Evolutionary conservation across 2,797 vertebrate species (phyloP).

Genomic region (Ctenopoma kingsleyae): DNA sequence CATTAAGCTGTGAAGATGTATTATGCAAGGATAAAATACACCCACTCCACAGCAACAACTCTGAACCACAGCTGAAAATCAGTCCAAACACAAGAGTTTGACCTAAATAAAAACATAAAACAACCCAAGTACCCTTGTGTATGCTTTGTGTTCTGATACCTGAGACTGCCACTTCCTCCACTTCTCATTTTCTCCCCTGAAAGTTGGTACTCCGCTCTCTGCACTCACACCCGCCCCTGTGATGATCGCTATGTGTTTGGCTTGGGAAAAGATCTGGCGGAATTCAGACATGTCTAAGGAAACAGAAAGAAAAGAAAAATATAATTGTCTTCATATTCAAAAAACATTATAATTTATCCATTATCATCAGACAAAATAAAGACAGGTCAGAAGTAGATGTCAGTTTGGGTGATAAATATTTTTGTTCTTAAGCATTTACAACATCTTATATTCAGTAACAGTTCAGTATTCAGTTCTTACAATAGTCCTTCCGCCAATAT

Average conservation of each 20-base stretch:
- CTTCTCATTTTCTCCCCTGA: conserved; percentile 91
- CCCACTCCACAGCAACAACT: conserved; percentile 42
- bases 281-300: conserved; percentile 90
- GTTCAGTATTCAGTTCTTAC: too few relatives aligned
- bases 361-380: not conserved
- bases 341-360: not conserved
- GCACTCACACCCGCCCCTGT: conserved; percentile 94
- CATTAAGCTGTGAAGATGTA: conserved; percentile 35
- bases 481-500: not conserved
- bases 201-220: conserved; percentile 94
- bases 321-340: not conserved
- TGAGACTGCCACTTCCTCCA: conserved; percentile 97
- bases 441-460: not conserved
- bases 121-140: not conserved
- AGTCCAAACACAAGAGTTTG: conserved; percentile 26
- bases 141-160: conserved; percentile 75
- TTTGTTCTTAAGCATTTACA: not conserved
- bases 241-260: conserved; percentile 92
- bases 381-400: not conserved
- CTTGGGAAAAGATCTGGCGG: conserved; percentile 90
- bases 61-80: conserved; percentile 40
- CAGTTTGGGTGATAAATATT: not conserved
- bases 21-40: conserved; percentile 57
- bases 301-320: conserved; percentile 1
- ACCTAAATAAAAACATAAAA: conserved; percentile 27